Base-by-base conservation (phyloP, 1,140 invertebrate species). In the Campoletis sonorensis region DNA sequence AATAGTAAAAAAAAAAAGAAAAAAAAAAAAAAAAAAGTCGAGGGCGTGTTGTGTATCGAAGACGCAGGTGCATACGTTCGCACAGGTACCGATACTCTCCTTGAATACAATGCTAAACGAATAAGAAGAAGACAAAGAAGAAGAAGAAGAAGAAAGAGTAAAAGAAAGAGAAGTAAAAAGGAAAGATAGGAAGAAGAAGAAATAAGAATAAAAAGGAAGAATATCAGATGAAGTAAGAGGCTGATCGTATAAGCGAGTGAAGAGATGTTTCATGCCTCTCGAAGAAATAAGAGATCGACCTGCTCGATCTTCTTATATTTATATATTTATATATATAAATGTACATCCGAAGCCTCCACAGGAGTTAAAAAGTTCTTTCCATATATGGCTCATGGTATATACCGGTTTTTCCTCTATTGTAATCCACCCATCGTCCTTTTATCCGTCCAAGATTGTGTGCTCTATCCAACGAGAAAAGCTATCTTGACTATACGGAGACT, bases 371-470 rank as follows among this genome's bases (percentile, higher is more conserved):
- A 81, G 54, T 77, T 77, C 54, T 30, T 33, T 76, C 80, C 73
- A 77, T 81, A 77, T 77, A 64, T 51, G 80, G 80, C 75, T 27
- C 27, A 58, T 40, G 16, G 4, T 45, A 77, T 81, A 81, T 81
- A 81, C 80, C 80, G 80, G 80, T 81, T 81, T 58, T 70, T 70
- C 30, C 45, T 77, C 73, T 64, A 81, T 81, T 81, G 80, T 81
- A 54, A 81, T 81, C 72, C 73, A 71, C 76, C 80, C 80, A 81
- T 81, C 72, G 37, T 33, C 54, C 27, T 40, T 77, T 27, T 23
- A 75, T 37, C 58, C 80, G 40, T 81, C 23, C n/a, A 26, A 64
- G 61, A 64, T 64, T 64, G 61, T 64, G 61, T 27, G 61, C 61
- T n/a, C 49, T 27, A n/a, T 30, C 45, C 61, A 64, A 45, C 64